phyloP scores from a whole-genome alignment of 1,140 invertebrate species.

The Vollenhovia emeryi region DNA sequence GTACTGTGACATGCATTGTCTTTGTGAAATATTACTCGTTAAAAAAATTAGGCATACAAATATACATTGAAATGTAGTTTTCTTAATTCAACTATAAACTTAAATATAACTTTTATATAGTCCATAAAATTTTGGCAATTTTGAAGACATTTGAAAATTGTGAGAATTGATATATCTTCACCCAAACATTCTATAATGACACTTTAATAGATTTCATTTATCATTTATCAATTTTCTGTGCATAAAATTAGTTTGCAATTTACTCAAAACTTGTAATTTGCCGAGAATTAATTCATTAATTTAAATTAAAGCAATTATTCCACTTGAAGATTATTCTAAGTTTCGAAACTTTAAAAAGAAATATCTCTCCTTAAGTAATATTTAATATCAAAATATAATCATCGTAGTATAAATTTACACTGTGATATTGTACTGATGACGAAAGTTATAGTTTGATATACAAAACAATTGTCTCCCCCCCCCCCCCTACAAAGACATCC shows the following conservation, averaged over 20 bases:
- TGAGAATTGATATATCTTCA: not conserved
- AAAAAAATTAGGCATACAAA: not conserved
- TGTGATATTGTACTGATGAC: not conserved
- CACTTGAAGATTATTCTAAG: not conserved
- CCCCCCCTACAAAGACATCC: not conserved
- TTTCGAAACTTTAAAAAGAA: not conserved
- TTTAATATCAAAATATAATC: not conserved
- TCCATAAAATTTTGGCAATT: not conserved
- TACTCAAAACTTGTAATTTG: not conserved
- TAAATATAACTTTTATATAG: not conserved
- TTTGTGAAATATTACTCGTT: not conserved
- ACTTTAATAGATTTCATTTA: not conserved
- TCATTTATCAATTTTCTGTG: not conserved
- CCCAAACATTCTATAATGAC: not conserved
- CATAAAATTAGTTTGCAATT: not conserved
- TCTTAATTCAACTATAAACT: too few species aligned
- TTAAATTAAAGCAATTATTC: slow-evolving; percentile 17
- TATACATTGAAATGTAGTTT: not conserved
- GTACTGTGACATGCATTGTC: not conserved
- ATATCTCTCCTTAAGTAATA: not conserved
- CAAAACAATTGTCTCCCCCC: not conserved
- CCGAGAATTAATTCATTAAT: not conserved
- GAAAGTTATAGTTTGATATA: too few species aligned
- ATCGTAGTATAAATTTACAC: not conserved
- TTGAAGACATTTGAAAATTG: not conserved